phyloP scores from a whole-genome alignment of 2,888 invertebrate species.

The Argyresthia goedartella region DNA sequence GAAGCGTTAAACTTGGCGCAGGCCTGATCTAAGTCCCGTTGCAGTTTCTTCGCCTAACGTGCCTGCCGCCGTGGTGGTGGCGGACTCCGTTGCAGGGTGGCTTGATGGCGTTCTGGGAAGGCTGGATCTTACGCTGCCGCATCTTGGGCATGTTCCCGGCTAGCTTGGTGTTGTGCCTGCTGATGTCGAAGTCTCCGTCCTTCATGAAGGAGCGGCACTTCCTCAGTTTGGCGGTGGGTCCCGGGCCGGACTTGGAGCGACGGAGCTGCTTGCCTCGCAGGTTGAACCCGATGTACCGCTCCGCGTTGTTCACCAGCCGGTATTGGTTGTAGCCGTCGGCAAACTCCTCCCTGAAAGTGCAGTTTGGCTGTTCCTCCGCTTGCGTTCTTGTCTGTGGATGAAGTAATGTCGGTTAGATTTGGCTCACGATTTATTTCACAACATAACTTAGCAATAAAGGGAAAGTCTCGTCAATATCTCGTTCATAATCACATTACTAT shows the following conservation, averaged over 20 bases:
- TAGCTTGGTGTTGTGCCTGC: slow-evolving; percentile 70
- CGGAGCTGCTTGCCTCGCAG: slow-evolving; percentile 69
- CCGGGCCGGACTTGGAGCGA: slow-evolving; percentile 15
- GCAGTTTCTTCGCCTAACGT: slow-evolving; percentile 59
- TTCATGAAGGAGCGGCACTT: slow-evolving; percentile 76
- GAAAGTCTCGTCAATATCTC: too few relatives aligned
- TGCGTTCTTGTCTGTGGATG: slow-evolving; percentile 61
- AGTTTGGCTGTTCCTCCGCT: slow-evolving; percentile 71
- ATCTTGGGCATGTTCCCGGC: slow-evolving; percentile 41
- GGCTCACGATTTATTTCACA: too few relatives aligned
- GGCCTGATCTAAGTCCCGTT: slow-evolving; percentile 50
- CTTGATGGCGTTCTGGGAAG: slow-evolving; percentile 50
- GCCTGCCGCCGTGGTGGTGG: slow-evolving; percentile 51
- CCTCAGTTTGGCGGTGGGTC: slow-evolving; percentile 49
- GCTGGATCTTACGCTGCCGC: slow-evolving; percentile 42
- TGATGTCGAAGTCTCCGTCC: slow-evolving; percentile 73
- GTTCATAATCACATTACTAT: too few relatives aligned
- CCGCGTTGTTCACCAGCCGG: slow-evolving; percentile 70
- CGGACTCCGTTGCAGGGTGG: slow-evolving; percentile 52
- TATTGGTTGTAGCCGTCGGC: slow-evolving; percentile 75
- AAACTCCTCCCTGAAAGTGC: slow-evolving; percentile 76
- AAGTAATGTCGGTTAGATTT: slow-evolving; percentile 5
- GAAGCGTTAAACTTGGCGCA: slow-evolving; percentile 56
- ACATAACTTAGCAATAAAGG: too few relatives aligned
- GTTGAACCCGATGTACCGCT: slow-evolving; percentile 76